phyloP scores from a whole-genome alignment of 37 sponge, comb jelly and placozoan genomes.

The Ephydatia muelleri region DNA sequence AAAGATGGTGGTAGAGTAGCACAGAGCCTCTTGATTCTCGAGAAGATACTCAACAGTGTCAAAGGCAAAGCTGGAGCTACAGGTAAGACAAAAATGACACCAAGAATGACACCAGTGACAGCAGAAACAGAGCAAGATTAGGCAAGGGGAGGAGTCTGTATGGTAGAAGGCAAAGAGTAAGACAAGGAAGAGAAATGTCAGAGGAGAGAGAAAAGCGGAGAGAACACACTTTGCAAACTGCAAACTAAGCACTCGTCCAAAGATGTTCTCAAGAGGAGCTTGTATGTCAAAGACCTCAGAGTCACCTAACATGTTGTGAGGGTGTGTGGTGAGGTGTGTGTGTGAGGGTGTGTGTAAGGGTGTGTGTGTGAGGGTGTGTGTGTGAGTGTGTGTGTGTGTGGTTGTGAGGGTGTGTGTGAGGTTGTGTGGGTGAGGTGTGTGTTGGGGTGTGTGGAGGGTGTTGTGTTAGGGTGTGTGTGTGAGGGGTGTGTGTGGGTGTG shows the following conservation, averaged over 20 bases:
- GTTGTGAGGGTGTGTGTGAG: no score
- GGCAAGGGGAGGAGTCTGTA: background rate
- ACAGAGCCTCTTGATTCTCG: constrained; percentile 48
- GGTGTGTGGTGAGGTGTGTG: background rate
- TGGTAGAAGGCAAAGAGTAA: background rate
- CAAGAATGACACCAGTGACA: no score
- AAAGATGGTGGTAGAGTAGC: constrained; percentile 52
- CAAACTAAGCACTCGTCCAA: constrained; percentile 48
- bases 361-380: no score
- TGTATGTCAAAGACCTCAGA: constrained; percentile 71
- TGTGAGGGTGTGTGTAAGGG: background rate
- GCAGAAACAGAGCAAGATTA: background rate
- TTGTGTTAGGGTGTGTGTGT: no score
- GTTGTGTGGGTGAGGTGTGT: no score
- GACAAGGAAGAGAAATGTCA: background rate
- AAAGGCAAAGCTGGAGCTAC: constrained; percentile 69
- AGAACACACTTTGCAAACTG: constrained; percentile 64
- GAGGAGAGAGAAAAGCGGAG: background rate
- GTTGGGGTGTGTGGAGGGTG: no score
- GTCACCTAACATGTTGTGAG: constrained; percentile 44
- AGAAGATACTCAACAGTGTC: constrained; percentile 64
- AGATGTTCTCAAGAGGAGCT: constrained; percentile 42
- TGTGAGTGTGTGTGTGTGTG: no score
- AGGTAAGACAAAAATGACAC: no score
- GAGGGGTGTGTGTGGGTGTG: no score